A percentile compares a stretch with the other conserved stretches of the same genome.
Conservation (phyloP, 2,797 vertebrate species). For the Tokudaia tokunoshimensis region DNA sequence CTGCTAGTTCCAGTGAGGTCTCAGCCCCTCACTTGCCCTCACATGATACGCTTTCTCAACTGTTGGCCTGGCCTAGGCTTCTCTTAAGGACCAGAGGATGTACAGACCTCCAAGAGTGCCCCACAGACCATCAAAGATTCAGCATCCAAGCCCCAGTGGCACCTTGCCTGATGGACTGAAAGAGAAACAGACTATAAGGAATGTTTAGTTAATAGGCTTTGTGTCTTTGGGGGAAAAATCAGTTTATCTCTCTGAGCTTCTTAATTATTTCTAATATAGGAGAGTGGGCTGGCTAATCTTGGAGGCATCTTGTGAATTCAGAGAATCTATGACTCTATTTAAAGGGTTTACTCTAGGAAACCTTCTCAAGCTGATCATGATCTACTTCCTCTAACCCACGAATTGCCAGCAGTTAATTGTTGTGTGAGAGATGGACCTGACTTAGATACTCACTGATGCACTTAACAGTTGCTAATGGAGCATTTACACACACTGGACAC, state of each 20-base stretch:
- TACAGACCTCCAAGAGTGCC: neutral
- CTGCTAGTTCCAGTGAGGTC: neutral
- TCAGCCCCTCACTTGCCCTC: neutral
- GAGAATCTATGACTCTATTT: conserved; percentile 20
- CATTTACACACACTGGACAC: neutral
- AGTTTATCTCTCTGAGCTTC: neutral
- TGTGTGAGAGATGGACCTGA: neutral
- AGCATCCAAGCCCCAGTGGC: neutral
- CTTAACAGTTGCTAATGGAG: neutral
- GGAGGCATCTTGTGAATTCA: neutral
- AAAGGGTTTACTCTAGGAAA: neutral
- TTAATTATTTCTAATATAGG: neutral
- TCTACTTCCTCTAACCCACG: neutral
- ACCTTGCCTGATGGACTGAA: neutral
- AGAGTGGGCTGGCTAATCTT: neutral
- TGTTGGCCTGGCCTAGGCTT: neutral
- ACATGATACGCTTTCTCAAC: neutral
- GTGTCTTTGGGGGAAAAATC: neutral
- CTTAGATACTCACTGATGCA: neutral
- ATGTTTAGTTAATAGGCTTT: neutral
- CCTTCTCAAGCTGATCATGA: neutral
- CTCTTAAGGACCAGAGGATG: neutral
- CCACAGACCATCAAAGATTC: neutral
- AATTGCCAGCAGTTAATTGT: neutral
- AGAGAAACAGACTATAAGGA: neutral